These are phyloP conservation scores for Pristiophorus japonicus DNA, from an alignment of 2,113 vertebrate genomes.

Conservation along the genomic window DNA sequence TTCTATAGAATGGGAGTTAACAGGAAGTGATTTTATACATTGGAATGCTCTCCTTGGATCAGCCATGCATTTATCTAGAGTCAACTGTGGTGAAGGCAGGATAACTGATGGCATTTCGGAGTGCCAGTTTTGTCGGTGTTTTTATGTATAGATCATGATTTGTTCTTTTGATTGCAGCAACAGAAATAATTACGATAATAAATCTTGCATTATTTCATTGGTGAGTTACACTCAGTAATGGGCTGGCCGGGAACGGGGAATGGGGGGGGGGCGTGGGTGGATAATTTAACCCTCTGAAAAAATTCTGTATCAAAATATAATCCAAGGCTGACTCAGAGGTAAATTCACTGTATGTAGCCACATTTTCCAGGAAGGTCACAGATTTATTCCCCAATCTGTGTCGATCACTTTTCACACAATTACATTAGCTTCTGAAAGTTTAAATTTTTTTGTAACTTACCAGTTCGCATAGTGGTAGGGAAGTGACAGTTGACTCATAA, in stretches of 20 bases:
- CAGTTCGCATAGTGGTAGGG: neutral
- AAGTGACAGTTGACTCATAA: neutral
- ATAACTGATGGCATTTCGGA: slow-evolving; percentile 6
- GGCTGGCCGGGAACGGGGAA: neutral
- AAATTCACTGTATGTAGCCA: too few relatives aligned
- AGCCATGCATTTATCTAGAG: neutral
- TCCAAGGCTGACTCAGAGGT: neutral
- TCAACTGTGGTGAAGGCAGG: slow-evolving; percentile 11
- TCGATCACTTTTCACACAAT: neutral
- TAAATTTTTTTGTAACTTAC: neutral
- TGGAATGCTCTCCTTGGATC: slow-evolving; percentile 25
- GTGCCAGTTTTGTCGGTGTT: neutral
- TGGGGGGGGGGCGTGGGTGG: neutral
- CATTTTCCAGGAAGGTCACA: neutral
- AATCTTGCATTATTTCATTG: neutral
- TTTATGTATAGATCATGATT: neutral
- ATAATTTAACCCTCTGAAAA: neutral
- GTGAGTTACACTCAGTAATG: neutral
- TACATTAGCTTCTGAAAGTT: neutral
- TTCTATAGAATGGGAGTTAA: slow-evolving; percentile 1
- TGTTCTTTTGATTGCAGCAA: neutral
- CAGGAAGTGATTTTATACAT: slow-evolving; percentile 28
- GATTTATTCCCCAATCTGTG: neutral
- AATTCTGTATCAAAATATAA: neutral
- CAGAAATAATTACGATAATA: neutral